Evolutionary conservation across 2,888 invertebrate genomes (phyloP).

Genomic region (Chrysina gloriosa): DNA sequence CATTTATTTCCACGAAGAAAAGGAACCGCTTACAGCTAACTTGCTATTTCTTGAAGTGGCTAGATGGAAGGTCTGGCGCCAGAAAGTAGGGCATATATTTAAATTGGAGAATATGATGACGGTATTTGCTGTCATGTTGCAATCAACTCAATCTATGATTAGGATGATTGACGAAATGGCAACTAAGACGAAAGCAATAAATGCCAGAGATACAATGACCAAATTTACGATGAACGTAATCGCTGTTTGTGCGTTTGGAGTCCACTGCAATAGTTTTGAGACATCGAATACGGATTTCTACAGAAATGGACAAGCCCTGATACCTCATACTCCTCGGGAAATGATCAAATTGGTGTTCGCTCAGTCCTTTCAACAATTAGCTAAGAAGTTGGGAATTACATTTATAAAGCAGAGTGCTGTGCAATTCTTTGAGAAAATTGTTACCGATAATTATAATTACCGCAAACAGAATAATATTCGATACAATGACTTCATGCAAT

Average conservation of each 20-base stretch:
- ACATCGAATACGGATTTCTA: slow-evolving; percentile 56
- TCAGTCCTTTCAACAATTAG: slow-evolving; percentile 38
- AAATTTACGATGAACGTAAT: slow-evolving; percentile 62
- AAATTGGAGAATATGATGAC: slow-evolving; percentile 67
- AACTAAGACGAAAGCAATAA: slow-evolving; percentile 39
- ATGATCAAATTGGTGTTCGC: slow-evolving; percentile 43
- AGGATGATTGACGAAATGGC: slow-evolving; percentile 47
- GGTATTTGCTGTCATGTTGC: slow-evolving; percentile 64
- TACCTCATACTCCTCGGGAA: slow-evolving; percentile 48
- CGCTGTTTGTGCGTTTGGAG: slow-evolving; percentile 61
- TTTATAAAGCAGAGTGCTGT: slow-evolving; percentile 49
- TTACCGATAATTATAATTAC: slow-evolving; percentile 50
- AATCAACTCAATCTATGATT: slow-evolving; percentile 56
- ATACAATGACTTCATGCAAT: slow-evolving; percentile 61
- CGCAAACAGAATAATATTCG: slow-evolving; percentile 48
- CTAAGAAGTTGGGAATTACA: slow-evolving; percentile 42
- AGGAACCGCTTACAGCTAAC: slow-evolving; percentile 61
- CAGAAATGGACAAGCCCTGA: slow-evolving; percentile 53
- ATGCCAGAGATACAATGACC: slow-evolving; percentile 52
- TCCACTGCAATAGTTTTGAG: slow-evolving; percentile 57
- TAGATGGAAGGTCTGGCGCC: slow-evolving; percentile 66
- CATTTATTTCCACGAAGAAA: slow-evolving; percentile 60
- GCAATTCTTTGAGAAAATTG: slow-evolving; percentile 51
- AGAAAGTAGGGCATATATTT: slow-evolving; percentile 67
- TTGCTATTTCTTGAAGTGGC: slow-evolving; percentile 62